Percentiles rank a stretch among this genome's conserved stretches.
phyloP scores from a whole-genome alignment of 2,113 vertebrate species.

The Danionella cerebrum region DNA sequence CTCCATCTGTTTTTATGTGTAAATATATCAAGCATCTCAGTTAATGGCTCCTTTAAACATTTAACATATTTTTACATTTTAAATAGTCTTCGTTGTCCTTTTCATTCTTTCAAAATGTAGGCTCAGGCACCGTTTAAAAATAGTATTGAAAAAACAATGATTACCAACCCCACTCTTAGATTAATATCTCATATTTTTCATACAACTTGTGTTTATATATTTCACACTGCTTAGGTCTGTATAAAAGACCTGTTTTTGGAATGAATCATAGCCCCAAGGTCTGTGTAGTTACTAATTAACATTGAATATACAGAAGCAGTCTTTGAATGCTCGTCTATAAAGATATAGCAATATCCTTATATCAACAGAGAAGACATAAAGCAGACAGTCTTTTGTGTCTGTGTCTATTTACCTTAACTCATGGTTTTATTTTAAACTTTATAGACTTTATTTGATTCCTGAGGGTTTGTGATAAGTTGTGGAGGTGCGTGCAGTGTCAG shows the following conservation, averaged over 20 bases:
- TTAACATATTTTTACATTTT: too few species aligned
- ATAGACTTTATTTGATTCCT: slow-evolving; percentile 12
- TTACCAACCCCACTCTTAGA: too few species aligned
- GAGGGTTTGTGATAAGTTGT: slow-evolving; percentile 10
- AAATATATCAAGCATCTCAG: too few species aligned
- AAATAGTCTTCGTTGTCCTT: too few species aligned
- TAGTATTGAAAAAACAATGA: too few species aligned
- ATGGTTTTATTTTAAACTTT: not conserved
- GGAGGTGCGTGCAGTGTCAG: slow-evolving; percentile 25
- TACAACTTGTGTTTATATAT: too few species aligned
- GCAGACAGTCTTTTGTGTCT: not conserved
- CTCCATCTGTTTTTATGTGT: too few species aligned
- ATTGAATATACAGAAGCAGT: not conserved
- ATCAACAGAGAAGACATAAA: not conserved
- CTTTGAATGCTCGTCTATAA: not conserved
- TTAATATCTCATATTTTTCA: not conserved
- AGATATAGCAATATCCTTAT: not conserved
- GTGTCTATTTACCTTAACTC: not conserved
- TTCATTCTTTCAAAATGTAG: too few species aligned
- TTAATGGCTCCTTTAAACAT: too few species aligned
- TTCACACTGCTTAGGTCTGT: too few species aligned
- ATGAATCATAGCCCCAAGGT: slow-evolving; percentile 39
- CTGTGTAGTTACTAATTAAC: slow-evolving; percentile 42
- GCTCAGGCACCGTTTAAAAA: too few species aligned
- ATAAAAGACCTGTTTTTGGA: too few species aligned